These are phyloP conservation scores for Rhabdomys dilectus DNA, from an alignment of 2,113 vertebrate genomes.

Conservation along the genomic window DNA sequence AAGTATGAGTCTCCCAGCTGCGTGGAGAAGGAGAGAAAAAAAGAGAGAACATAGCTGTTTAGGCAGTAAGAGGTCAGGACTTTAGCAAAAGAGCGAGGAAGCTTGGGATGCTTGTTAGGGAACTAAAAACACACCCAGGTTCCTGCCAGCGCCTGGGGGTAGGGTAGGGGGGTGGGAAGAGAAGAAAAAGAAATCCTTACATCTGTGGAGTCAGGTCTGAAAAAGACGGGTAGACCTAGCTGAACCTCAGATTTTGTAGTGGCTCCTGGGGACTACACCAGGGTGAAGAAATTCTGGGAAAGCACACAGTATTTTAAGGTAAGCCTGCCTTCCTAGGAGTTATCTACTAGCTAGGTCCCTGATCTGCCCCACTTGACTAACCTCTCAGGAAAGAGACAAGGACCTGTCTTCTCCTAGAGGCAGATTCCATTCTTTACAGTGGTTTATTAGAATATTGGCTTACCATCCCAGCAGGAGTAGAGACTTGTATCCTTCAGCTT, in stretches of 20 bases:
- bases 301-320: neutral
- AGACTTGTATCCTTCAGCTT: neutral
- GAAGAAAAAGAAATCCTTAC: neutral
- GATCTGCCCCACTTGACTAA: no score
- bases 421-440: neutral
- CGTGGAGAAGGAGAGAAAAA: no score
- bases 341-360: no score
- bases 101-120: neutral
- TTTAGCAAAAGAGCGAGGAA: neutral
- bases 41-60: neutral
- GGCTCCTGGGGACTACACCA: neutral
- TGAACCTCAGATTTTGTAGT: neutral
- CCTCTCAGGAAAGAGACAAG: neutral
- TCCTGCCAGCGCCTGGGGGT: neutral
- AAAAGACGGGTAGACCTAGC: neutral
- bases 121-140: neutral
- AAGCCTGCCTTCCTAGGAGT: neutral
- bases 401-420: neutral
- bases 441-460: neutral
- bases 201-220: neutral
- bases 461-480: neutral
- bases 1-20: neutral
- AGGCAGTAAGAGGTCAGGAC: neutral
- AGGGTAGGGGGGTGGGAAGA: neutral
- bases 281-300: neutral